phyloP scores from a whole-genome alignment of 2,797 vertebrate species.

The Rhincodon typus region DNA sequence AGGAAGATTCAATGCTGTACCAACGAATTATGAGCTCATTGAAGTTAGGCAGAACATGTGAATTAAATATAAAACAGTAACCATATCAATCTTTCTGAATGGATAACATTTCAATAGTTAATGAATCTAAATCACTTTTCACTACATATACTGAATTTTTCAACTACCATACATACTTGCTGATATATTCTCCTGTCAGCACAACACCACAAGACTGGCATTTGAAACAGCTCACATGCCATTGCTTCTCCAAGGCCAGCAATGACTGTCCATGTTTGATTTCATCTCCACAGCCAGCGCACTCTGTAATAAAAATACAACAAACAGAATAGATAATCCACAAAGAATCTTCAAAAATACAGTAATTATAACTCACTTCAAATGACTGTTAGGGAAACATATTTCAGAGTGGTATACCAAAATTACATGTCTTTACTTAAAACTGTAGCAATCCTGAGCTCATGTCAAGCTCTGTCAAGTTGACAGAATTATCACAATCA shows the following conservation, averaged over 20 bases:
- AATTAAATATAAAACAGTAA: slow-evolving; percentile 7
- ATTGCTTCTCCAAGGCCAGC: slow-evolving; percentile 92
- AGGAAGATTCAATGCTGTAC: not conserved
- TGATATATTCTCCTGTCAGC: slow-evolving; percentile 95
- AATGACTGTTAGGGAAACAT: not conserved
- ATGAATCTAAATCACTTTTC: not conserved
- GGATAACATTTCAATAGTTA: not conserved
- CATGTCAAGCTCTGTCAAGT: not conserved
- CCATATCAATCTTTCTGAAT: not conserved
- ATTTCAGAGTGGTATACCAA: not conserved
- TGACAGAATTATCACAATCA: not conserved
- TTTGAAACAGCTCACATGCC: slow-evolving; percentile 98
- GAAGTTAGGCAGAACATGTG: not conserved
- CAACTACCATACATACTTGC: slow-evolving; percentile 73
- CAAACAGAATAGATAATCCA: not conserved
- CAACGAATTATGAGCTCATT: not conserved
- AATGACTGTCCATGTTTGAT: slow-evolving; percentile 96
- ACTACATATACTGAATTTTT: not conserved
- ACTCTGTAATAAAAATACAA: slow-evolving; percentile 60
- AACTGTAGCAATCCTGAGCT: not conserved
- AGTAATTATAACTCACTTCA: not conserved
- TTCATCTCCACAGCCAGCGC: slow-evolving; percentile 88
- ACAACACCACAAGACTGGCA: slow-evolving; percentile 89
- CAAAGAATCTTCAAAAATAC: not conserved
- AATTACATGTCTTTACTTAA: not conserved